Base-by-base conservation (phyloP, 2,797 vertebrate genomes). In the Paguma larvata region DNA sequence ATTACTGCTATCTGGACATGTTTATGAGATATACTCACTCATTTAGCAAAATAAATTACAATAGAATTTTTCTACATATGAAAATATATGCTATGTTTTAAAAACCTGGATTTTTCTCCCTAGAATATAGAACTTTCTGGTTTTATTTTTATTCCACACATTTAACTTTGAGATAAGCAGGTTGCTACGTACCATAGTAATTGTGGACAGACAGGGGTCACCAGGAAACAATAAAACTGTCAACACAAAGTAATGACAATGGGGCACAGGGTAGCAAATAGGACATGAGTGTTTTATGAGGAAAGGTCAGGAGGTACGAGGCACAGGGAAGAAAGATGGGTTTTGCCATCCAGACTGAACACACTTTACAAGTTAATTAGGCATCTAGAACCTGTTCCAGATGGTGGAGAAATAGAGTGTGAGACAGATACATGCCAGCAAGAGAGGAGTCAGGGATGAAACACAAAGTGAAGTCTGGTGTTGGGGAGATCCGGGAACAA, bases 141-240 rank as follows among this genome's bases (percentile, higher is more conserved):
- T 59, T 94, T 95, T 62, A 25, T 78, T 97, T 96, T 97, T 88
- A 95, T 83, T 85, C 38, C 38, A 90, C 77, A 89, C 82, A 94
- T 65, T 97, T 93, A 96, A 82, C 44, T 95, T 90, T 83, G 90
- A 97, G 96, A 98, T 95, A 95, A 95, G 95, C 88, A 95, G 82
- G 41, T 84, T 95, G 46, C 56, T 95, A 44, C 70, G 73, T 82
- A 96, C 87, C 70, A 51, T 34, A 92, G 85, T 97, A 97, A 93
- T 94, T 97, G 80, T 86, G 85, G 90, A 91, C 91, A 48, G 95
- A 95, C 78, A 95, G 93, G 91, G 94, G 93, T 96, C 87, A 97
- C 80, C 89, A 93, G 91, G 85, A 98, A 97, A 97, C 80, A 97
- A 97, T 97, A 95, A 97, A 98, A 94, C 96, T 96, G 94, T 97